phyloP scores from a whole-genome alignment of 1,140 invertebrate species.

The roundworm (Caenorhabditis elegans) region DNA sequence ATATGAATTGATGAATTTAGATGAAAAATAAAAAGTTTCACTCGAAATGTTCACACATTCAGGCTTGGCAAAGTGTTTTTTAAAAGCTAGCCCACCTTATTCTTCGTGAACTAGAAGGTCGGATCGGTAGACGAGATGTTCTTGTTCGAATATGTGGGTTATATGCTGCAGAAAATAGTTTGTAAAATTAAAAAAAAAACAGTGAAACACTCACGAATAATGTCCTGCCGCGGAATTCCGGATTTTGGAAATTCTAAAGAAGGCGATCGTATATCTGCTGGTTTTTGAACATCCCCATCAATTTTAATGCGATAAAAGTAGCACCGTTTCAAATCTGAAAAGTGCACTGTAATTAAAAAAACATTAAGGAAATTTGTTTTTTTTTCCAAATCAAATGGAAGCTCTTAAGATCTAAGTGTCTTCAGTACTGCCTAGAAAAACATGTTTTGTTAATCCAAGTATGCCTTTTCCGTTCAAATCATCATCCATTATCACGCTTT shows the following conservation, averaged over 20 bases:
- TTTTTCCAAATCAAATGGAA: no score
- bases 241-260: slow-evolving; percentile 5
- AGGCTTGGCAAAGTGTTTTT: no score
- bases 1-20: no score
- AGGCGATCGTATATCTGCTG: neutral
- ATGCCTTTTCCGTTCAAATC: no score
- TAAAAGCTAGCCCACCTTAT: neutral
- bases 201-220: neutral
- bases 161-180: neutral
- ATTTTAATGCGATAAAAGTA: neutral
- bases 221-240: neutral
- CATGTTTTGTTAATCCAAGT: no score
- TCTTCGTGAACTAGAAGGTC: neutral
- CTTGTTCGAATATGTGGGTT: neutral
- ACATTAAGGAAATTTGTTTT: no score
- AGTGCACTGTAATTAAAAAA: no score
- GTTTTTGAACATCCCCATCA: neutral
- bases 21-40: no score
- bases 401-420: no score
- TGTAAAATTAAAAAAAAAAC: neutral
- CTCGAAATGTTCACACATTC: no score
- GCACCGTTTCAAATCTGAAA: slow-evolving; percentile 7
- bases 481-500: no score
- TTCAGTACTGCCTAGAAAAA: no score
- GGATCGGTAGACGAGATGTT: neutral